phyloP scores from a whole-genome alignment of 2,888 invertebrate species.

The Desoria tigrina region DNA sequence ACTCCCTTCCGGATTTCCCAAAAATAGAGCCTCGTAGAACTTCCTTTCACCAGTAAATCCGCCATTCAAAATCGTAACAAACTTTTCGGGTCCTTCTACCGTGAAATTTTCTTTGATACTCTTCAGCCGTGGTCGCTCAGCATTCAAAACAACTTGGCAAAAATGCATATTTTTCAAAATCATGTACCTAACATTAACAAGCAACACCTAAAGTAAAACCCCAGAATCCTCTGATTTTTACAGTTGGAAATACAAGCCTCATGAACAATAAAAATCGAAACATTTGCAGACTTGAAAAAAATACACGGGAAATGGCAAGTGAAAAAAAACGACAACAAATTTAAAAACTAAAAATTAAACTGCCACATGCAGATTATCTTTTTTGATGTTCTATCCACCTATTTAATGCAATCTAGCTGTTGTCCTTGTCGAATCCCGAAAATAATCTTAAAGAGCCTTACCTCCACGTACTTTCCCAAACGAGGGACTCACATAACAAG shows the following conservation, averaged over 20 bases:
- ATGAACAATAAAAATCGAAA: no score
- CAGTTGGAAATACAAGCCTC: no score
- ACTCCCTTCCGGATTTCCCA: constrained; percentile 25
- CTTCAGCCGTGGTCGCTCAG: constrained; percentile 18
- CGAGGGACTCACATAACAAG: constrained; percentile 16
- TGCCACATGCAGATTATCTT: no score
- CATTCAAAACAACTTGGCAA: constrained; percentile 21
- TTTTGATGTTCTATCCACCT: no score
- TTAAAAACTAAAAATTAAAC: not conserved
- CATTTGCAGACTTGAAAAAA: no score
- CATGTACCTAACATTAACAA: no score
- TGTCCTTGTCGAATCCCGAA: no score
- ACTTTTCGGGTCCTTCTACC: constrained; percentile 21
- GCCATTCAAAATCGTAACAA: constrained; percentile 27
- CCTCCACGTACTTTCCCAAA: constrained; percentile 16
- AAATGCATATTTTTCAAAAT: no score
- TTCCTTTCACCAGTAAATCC: constrained; percentile 22
- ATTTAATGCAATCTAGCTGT: no score
- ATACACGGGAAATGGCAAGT: no score
- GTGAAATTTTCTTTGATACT: constrained; percentile 23
- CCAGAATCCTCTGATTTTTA: no score
- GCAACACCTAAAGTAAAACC: no score
- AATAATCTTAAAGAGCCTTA: not conserved
- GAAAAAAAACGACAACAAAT: not conserved
- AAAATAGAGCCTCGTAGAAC: constrained; percentile 39